Conservation (phyloP, 2,797 vertebrate genomes). For the Hozukius guyotensis region DNA sequence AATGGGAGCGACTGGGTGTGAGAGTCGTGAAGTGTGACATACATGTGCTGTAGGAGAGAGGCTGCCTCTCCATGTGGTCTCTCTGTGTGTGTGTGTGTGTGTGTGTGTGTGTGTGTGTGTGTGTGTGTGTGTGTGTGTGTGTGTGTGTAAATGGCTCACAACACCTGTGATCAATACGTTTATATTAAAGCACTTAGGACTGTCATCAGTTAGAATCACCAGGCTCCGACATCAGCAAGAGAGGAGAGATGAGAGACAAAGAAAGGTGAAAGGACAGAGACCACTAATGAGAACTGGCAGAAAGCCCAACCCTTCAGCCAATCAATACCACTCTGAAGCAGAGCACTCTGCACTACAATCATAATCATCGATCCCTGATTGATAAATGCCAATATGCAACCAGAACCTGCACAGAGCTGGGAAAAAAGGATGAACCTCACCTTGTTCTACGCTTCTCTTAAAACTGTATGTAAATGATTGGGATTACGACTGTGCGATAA, state of each 20-base stretch:
- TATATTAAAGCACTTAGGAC: slow-evolving; percentile 77
- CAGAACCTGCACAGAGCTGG: slow-evolving; percentile 19
- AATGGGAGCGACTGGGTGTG: not conserved
- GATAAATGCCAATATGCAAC: slow-evolving; percentile 58
- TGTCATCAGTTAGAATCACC: slow-evolving; percentile 70
- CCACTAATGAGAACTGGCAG: slow-evolving; percentile 73
- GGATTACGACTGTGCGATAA: not conserved
- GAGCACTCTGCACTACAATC: slow-evolving; percentile 60
- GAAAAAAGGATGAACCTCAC: not conserved
- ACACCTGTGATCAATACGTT: slow-evolving; percentile 76
- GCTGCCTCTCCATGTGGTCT: not conserved
- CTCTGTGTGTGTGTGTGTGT: not conserved
- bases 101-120: not conserved
- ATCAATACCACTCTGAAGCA: slow-evolving; percentile 73
- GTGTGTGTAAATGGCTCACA: slow-evolving; percentile 50
- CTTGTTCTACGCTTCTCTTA: not conserved
- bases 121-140: not conserved
- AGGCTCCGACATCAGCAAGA: slow-evolving; percentile 46
- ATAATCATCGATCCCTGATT: slow-evolving; percentile 70
- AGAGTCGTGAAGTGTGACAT: not conserved
- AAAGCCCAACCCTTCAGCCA: slow-evolving; percentile 43
- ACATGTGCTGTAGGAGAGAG: not conserved
- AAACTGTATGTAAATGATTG: not conserved
- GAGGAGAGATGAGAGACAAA: slow-evolving; percentile 58
- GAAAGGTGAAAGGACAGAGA: slow-evolving; percentile 67